phyloP scores from a whole-genome alignment of 2,888 invertebrate species.

The Glaucopsyche alexis region DNA sequence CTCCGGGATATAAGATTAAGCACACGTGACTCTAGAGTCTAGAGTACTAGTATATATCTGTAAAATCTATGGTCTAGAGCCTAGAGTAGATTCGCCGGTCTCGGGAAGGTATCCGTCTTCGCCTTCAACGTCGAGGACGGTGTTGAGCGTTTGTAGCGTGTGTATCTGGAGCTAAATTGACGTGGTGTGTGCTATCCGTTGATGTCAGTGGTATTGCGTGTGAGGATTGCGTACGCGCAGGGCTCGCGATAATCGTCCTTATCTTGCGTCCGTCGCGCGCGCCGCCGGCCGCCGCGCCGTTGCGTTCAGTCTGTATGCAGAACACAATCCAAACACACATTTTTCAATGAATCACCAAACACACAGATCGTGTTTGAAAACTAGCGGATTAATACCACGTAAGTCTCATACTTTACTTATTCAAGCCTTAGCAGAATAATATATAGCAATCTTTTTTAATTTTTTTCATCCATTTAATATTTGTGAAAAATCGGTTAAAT shows the following conservation, averaged over 20 bases:
- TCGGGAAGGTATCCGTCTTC: too few species aligned
- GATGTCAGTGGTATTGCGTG: slow-evolving; percentile 14
- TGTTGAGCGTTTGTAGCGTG: too few species aligned
- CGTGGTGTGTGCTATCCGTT: neutral
- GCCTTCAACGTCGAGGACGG: too few species aligned
- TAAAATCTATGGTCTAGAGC: too few species aligned
- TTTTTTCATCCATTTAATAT: neutral
- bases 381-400: slow-evolving; percentile 17
- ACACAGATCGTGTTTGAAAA: slow-evolving; percentile 6
- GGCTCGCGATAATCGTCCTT: slow-evolving; percentile 57
- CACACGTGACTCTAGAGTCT: too few species aligned
- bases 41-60: too few species aligned
- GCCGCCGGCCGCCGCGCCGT: slow-evolving; percentile 54
- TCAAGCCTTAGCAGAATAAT: neutral
- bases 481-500: neutral
- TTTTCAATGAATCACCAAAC: slow-evolving; percentile 22
- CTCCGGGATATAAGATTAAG: too few species aligned
- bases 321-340: slow-evolving; percentile 53
- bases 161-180: neutral
- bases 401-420: neutral
- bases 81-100: too few species aligned
- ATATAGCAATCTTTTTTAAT: neutral
- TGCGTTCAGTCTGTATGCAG: slow-evolving; percentile 60
- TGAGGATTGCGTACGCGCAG: slow-evolving; percentile 33
- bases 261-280: slow-evolving; percentile 68